Conservation (phyloP, 2,888 invertebrate genomes). For the Baccha elongata region DNA sequence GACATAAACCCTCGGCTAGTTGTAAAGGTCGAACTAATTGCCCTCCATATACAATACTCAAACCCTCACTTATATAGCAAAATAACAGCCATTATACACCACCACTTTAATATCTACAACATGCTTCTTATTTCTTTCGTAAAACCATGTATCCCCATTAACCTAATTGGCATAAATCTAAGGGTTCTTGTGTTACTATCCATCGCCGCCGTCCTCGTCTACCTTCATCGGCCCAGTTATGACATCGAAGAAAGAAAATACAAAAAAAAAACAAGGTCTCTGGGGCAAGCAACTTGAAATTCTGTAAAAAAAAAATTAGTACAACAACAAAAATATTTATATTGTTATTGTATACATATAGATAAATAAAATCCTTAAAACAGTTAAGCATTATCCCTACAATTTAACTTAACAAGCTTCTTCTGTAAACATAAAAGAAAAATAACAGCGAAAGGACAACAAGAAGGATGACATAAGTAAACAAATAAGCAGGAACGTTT, state of each 20-base stretch:
- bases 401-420: conserved; percentile 72
- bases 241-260: conserved; percentile 39
- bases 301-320: conserved; percentile 39
- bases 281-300: conserved; percentile 67
- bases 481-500: conserved; percentile 51
- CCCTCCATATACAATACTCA: background rate
- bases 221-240: conserved; percentile 40
- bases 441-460: conserved; percentile 62
- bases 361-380: conserved; percentile 64
- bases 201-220: conserved; percentile 2
- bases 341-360: conserved; percentile 23
- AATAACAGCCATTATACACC: background rate
- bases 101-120: background rate
- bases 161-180: conserved; percentile 71
- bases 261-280: conserved; percentile 62
- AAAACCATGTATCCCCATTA: conserved; percentile 61
- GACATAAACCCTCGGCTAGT: conserved; percentile 15
- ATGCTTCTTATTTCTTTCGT: conserved; percentile 10
- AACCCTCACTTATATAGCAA: background rate
- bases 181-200: conserved; percentile 57
- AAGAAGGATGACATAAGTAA: conserved; percentile 66
- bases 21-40: conserved; percentile 22
- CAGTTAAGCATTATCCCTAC: conserved; percentile 70
- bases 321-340: conserved; percentile 26
- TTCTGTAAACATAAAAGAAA: conserved; percentile 58